Percentiles rank a stretch among this genome's conserved stretches.
Conservation (phyloP, 2,888 invertebrate species). For the Tenthredo notha region DNA sequence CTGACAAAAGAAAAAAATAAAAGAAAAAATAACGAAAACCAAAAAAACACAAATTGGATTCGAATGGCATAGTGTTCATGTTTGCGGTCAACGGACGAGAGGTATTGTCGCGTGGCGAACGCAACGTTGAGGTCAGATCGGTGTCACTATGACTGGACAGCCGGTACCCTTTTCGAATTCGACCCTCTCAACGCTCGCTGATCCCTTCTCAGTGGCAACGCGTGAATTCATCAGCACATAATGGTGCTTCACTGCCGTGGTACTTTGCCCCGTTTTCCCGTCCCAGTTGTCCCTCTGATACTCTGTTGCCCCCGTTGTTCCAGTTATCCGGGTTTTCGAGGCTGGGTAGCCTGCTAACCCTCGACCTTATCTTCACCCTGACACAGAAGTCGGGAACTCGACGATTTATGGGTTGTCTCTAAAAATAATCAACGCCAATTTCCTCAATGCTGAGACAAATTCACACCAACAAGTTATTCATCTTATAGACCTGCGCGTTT, state of each 20-base stretch:
- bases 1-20: background rate
- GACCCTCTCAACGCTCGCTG: constrained; percentile 38
- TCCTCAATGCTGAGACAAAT: background rate
- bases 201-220: constrained; percentile 42
- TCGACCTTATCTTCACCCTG: constrained; percentile 30
- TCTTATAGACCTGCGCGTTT: background rate
- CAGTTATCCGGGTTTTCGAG: constrained; percentile 38
- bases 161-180: constrained; percentile 4
- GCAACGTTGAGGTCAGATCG: constrained; percentile 19
- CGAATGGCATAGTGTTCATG: background rate
- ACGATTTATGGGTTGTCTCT: constrained; percentile 39
- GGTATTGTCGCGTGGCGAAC: constrained; percentile 22
- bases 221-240: constrained; percentile 42
- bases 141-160: constrained; percentile 29
- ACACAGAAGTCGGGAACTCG: constrained; percentile 22
- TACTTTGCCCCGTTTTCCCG: background rate
- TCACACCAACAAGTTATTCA: background rate
- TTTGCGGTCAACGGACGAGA: background rate
- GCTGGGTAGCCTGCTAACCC: constrained; percentile 21
- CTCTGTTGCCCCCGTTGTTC: constrained; percentile 24
- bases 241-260: constrained; percentile 26
- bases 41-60: constrained; percentile 4
- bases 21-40: background rate
- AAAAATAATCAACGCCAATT: constrained; percentile 43
- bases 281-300: background rate